These are phyloP conservation scores for Neogobius melanostomus DNA, from an alignment of 2,113 vertebrate species.

Conservation along the genomic window DNA sequence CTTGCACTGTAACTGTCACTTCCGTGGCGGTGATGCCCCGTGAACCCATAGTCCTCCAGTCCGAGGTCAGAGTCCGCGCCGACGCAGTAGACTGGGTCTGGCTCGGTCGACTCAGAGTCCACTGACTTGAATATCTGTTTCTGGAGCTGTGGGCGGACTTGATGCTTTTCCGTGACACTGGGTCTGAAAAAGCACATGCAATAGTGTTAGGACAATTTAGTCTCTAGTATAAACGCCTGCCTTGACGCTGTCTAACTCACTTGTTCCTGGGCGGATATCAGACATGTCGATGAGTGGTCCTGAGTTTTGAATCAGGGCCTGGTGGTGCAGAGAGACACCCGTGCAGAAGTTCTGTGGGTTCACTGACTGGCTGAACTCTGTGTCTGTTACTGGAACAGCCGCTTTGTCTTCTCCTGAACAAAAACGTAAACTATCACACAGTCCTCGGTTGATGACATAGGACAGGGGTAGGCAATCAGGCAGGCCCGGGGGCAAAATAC, in stretches of 20 bases:
- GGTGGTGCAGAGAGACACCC: slow-evolving; percentile 93
- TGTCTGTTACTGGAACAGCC: slow-evolving; percentile 91
- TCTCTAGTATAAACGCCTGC: background rate
- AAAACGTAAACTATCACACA: background rate
- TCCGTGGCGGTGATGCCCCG: slow-evolving; percentile 96
- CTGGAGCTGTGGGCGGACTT: slow-evolving; percentile 95
- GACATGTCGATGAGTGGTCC: slow-evolving; percentile 99
- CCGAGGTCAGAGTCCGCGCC: slow-evolving; percentile 90
- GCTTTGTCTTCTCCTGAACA: slow-evolving; percentile 93
- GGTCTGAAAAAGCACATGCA: slow-evolving; percentile 77
- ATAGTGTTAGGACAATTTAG: slow-evolving; percentile 16
- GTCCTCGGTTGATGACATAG: background rate
- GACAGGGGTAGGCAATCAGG: background rate
- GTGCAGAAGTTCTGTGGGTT: slow-evolving; percentile 98
- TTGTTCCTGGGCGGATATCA: slow-evolving; percentile 95
- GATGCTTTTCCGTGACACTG: slow-evolving; percentile 94
- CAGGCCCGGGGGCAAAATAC: too few relatives aligned
- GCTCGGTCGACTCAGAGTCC: slow-evolving; percentile 88
- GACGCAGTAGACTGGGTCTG: slow-evolving; percentile 95
- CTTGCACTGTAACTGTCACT: slow-evolving; percentile 99
- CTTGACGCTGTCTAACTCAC: slow-evolving; percentile 71
- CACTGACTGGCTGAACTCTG: slow-evolving; percentile 96
- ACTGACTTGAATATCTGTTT: slow-evolving; percentile 97
- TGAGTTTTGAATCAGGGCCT: slow-evolving; percentile 94
- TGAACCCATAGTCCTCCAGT: slow-evolving; percentile 95